These are phyloP conservation scores for Xyliphius kryptos DNA, from an alignment of 2,113 vertebrate genomes.

Conservation along the genomic window DNA sequence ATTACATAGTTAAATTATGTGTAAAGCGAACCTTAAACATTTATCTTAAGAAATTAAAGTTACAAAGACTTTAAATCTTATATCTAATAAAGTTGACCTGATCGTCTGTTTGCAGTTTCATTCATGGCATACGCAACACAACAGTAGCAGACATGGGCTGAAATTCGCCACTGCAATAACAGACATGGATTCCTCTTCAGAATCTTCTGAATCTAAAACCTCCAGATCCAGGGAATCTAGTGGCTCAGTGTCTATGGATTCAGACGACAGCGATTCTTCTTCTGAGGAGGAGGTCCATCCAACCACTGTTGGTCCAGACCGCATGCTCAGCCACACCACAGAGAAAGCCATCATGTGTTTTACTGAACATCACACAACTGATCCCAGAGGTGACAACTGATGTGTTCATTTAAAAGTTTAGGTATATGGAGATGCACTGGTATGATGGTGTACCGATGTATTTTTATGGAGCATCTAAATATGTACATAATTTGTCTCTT, in stretches of 20 bases:
- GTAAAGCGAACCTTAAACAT: no score
- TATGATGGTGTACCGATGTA: neutral
- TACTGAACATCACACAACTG: constrained; percentile 22
- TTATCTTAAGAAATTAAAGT: no score
- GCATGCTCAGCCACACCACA: neutral
- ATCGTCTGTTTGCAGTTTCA: constrained; percentile 8
- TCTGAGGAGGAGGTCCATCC: constrained; percentile 24
- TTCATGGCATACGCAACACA: neutral
- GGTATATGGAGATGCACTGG: neutral
- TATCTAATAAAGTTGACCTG: no score
- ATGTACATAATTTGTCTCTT: no score
- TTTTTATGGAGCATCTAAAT: no score
- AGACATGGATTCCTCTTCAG: neutral
- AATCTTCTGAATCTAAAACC: constrained; percentile 14
- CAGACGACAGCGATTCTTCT: constrained; percentile 11
- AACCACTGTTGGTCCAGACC: neutral
- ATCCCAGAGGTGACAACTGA: constrained; percentile 9
- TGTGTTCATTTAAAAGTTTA: neutral
- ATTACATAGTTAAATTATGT: no score
- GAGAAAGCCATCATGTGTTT: constrained; percentile 9
- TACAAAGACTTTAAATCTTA: no score
- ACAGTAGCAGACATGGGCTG: neutral
- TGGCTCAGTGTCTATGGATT: neutral
- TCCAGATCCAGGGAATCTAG: constrained; percentile 8
- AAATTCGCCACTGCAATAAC: no score